These are phyloP conservation scores for Eira barbara DNA, from an alignment of 2,113 vertebrate species.

Conservation along the genomic window DNA sequence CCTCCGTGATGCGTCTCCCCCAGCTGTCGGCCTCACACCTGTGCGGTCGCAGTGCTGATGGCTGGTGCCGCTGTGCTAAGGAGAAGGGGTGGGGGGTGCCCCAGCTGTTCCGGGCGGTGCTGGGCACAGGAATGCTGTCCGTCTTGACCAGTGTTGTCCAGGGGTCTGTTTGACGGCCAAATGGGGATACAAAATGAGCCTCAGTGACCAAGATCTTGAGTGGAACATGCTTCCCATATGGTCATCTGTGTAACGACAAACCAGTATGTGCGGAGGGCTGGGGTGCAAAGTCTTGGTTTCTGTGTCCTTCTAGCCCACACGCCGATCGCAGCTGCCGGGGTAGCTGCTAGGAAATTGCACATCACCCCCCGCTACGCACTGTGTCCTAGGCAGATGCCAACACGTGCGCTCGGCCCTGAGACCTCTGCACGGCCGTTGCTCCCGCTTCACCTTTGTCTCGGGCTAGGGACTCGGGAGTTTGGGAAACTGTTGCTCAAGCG, in stretches of 20 bases:
- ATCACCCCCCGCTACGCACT: accelerated
- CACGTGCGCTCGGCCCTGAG: not conserved
- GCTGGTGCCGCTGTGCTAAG: no score
- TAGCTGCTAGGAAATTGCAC: not conserved
- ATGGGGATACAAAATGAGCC: not conserved
- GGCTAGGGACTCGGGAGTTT: not conserved
- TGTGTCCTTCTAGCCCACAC: not conserved
- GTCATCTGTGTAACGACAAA: not conserved
- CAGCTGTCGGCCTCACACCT: not conserved
- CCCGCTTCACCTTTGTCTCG: accelerated
- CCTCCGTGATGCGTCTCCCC: not conserved
- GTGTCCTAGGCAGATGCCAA: no score
- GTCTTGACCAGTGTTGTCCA: not conserved
- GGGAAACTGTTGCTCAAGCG: not conserved
- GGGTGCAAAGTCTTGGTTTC: not conserved
- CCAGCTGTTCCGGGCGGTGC: not conserved
- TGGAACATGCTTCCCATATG: not conserved
- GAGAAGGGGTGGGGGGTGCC: accelerated
- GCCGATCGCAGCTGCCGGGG: not conserved
- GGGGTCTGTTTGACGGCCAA: not conserved
- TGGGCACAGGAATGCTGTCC: not conserved
- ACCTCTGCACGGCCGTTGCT: accelerated
- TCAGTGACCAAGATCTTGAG: not conserved
- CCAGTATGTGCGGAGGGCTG: not conserved
- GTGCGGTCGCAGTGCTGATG: accelerated